Percentiles rank a stretch among this genome's conserved stretches.
phyloP scores from a whole-genome alignment of 2,113 vertebrate species.

The Elanoides forficatus region DNA sequence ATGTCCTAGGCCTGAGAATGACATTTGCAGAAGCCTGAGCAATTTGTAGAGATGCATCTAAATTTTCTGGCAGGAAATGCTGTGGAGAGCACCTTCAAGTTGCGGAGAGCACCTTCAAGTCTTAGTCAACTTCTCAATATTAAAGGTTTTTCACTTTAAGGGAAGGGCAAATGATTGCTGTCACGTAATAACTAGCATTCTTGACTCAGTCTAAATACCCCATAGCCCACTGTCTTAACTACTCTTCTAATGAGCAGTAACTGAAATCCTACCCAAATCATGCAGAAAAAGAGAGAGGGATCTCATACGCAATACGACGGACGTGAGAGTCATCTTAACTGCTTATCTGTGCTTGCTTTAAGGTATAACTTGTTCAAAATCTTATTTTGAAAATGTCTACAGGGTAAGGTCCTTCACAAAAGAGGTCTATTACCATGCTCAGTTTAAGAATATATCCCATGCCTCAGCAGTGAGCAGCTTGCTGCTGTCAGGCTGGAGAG shows the following conservation, averaged over 20 bases:
- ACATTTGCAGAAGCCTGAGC: background rate
- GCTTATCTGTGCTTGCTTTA: background rate
- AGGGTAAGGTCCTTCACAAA: background rate
- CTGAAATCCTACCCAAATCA: background rate
- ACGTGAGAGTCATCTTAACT: background rate
- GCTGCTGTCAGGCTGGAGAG: background rate
- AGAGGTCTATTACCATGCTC: background rate
- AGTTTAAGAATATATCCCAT: background rate
- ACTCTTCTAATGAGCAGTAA: background rate
- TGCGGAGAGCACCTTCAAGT: background rate
- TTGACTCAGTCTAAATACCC: background rate
- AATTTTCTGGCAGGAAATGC: background rate
- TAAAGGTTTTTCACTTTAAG: background rate
- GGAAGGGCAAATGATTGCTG: background rate
- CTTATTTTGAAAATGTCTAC: background rate
- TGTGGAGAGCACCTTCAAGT: background rate
- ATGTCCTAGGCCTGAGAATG: background rate
- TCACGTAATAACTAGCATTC: background rate
- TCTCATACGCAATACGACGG: too few species aligned
- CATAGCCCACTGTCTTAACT: background rate
- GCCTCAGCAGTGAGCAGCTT: background rate
- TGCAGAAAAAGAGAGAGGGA: background rate
- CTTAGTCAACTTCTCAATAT: background rate
- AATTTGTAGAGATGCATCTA: background rate
- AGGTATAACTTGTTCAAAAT: background rate